These are phyloP conservation scores for Hydrocynus forskahlii DNA, from an alignment of 2,797 vertebrate genomes.

Conservation along the genomic window DNA sequence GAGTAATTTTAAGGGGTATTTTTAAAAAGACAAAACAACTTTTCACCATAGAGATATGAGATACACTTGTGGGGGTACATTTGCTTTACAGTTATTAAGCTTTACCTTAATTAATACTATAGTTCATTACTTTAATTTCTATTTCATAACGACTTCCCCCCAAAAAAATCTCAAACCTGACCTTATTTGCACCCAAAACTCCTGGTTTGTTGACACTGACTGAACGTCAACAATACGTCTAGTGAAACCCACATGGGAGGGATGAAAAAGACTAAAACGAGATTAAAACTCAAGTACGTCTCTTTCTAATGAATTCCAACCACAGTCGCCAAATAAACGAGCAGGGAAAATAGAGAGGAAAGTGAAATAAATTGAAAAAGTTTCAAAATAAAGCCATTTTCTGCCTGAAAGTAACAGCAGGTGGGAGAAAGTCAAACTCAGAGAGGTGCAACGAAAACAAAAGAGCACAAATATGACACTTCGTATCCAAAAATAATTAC, in stretches of 20 bases:
- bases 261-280: too few species aligned
- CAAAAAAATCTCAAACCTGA: not conserved
- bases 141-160: not conserved
- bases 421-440: not conserved
- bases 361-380: too few species aligned
- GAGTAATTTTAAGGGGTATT: too few species aligned
- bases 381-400: not conserved
- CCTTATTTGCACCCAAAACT: slow-evolving; percentile 13
- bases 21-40: too few species aligned
- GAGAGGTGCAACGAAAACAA: not conserved
- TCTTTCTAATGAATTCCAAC: too few species aligned
- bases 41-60: too few species aligned
- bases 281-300: too few species aligned
- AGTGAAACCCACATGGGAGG: too few species aligned
- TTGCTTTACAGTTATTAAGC: too few species aligned
- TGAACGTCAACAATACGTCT: not conserved
- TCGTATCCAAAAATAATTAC: not conserved
- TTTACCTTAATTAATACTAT: too few species aligned
- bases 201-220: not conserved
- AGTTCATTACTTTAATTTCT: not conserved
- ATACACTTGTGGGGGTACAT: too few species aligned
- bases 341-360: not conserved
- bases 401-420: slow-evolving; percentile 32
- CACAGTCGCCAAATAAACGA: not conserved
- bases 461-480: not conserved